Conservation (phyloP, 1,140 invertebrate species). For the Episyrphus balteatus region DNA sequence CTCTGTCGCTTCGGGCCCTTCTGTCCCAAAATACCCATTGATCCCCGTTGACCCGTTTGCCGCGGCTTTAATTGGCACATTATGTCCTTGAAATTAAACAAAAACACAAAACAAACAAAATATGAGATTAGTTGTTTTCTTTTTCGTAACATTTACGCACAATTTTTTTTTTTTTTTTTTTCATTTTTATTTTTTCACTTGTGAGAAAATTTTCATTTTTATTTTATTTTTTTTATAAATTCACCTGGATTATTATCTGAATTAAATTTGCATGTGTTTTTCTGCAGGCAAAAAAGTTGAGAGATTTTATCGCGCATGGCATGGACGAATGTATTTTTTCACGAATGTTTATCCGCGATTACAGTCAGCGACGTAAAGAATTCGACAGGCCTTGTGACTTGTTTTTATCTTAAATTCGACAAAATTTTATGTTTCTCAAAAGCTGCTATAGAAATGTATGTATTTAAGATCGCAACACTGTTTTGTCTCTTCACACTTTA, state of each 20-base stretch:
- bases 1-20: slow-evolving; percentile 38
- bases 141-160: neutral
- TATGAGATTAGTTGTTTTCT: neutral
- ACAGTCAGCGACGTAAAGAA: slow-evolving; percentile 5
- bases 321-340: slow-evolving; percentile 37
- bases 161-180: neutral
- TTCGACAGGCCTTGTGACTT: slow-evolving; percentile 6
- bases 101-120: neutral
- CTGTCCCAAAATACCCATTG: slow-evolving; percentile 36
- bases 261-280: slow-evolving; percentile 36
- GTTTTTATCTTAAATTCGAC: no score
- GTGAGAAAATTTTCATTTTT: neutral
- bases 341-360: slow-evolving; percentile 24
- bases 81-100: slow-evolving; percentile 29
- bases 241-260: slow-evolving; percentile 34
- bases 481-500: no score
- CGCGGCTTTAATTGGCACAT: slow-evolving; percentile 38
- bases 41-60: slow-evolving; percentile 35
- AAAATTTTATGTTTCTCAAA: no score
- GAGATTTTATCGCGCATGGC: slow-evolving; percentile 39
- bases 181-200: neutral
- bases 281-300: slow-evolving; percentile 38
- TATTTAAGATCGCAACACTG: no score
- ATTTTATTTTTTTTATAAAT: slow-evolving; percentile 1
- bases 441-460: no score